Percentiles rank a stretch among this genome's conserved stretches.
Conservation (phyloP, 1,140 invertebrate genomes). For the Neodiprion virginianus region DNA sequence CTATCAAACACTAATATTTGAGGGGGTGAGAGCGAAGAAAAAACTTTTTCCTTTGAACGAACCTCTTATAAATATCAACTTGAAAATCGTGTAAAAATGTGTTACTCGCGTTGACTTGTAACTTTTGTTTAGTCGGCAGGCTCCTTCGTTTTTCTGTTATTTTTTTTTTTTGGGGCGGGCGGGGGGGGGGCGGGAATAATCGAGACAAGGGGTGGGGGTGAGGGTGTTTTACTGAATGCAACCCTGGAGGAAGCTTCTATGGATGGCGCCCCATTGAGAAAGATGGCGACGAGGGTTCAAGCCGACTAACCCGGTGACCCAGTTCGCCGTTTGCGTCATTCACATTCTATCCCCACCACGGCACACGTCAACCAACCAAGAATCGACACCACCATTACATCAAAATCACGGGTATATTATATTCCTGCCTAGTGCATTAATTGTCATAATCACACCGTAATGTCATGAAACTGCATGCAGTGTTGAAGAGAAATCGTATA, state of each 20-base stretch:
- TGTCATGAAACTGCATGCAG: not conserved
- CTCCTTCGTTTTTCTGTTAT: too few relatives aligned
- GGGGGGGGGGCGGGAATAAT: too few relatives aligned
- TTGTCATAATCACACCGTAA: conserved; percentile 6
- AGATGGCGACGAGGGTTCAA: conserved; percentile 46
- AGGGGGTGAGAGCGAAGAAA: too few relatives aligned
- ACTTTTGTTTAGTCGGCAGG: too few relatives aligned
- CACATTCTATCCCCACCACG: conserved; percentile 50
- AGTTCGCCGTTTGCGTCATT: conserved; percentile 60
- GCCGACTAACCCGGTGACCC: conserved; percentile 57
- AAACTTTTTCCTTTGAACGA: too few relatives aligned
- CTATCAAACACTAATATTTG: too few relatives aligned
- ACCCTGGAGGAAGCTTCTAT: conserved; percentile 45
- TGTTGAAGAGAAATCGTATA: not conserved
- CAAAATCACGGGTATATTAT: not conserved
- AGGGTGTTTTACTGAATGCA: not conserved
- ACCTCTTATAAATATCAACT: too few relatives aligned
- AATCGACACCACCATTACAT: conserved; percentile 22
- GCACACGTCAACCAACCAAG: conserved; percentile 34
- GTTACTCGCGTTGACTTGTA: too few relatives aligned
- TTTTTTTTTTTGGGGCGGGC: too few relatives aligned
- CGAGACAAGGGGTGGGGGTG: not conserved
- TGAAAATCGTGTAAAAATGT: too few relatives aligned
- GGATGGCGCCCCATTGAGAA: conserved; percentile 57
- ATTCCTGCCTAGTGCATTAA: not conserved